phyloP scores from a whole-genome alignment of 1,140 invertebrate species.

The Hylaeus volcanicus region DNA sequence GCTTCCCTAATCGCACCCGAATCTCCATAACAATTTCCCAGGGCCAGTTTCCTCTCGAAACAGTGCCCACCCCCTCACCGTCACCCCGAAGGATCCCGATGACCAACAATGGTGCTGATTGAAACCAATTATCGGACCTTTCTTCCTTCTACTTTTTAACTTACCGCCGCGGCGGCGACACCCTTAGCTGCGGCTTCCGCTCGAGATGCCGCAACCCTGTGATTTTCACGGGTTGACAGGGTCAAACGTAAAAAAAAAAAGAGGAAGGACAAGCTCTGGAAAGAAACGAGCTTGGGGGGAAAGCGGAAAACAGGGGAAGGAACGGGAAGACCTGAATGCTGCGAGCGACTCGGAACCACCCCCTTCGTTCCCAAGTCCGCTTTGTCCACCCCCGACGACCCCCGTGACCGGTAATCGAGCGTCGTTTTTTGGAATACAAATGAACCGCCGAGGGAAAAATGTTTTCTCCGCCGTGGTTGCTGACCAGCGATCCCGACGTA shows the following conservation, averaged over 20 bases:
- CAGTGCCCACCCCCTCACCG: neutral
- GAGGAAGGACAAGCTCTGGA: neutral
- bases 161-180: constrained; percentile 70
- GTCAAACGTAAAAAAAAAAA: constrained; percentile 76
- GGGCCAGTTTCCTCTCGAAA: constrained; percentile 19
- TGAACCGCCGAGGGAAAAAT: constrained; percentile 28
- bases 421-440: constrained; percentile 63
- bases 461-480: neutral
- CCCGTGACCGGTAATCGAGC: constrained; percentile 65
- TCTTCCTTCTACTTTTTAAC: constrained; percentile 67
- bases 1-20: neutral
- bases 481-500: neutral
- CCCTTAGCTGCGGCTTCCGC: constrained; percentile 74
- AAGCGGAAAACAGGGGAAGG: constrained; percentile 26
- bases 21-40: constrained; percentile 33
- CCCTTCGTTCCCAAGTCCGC: constrained; percentile 57
- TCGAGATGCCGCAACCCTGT: constrained; percentile 73
- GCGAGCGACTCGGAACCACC: constrained; percentile 41
- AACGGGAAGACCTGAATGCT: constrained; percentile 53
- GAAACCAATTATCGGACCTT: constrained; percentile 76
- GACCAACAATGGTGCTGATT: constrained; percentile 79
- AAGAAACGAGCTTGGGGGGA: neutral
- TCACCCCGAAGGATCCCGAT: constrained; percentile 34
- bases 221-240: constrained; percentile 74
- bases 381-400: constrained; percentile 55